phyloP scores from a whole-genome alignment of 2,888 invertebrate species.

The Camponotus fellah region DNA sequence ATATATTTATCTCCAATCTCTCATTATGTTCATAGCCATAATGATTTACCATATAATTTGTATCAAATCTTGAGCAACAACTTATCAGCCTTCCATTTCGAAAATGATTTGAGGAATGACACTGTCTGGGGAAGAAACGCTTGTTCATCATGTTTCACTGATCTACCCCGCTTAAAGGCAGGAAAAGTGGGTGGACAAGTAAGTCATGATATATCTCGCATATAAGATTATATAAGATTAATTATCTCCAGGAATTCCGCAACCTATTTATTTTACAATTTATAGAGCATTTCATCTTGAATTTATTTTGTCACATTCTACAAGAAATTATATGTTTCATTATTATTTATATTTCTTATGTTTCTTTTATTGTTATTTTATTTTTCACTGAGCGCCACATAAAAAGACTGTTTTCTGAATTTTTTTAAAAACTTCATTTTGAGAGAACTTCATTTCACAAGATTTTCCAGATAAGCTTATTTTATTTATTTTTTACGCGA shows the following conservation, averaged over 20 bases:
- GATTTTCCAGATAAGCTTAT: neutral
- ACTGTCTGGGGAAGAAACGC: slow-evolving; percentile 83
- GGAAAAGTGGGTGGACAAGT: slow-evolving; percentile 88
- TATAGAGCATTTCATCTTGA: slow-evolving; percentile 12
- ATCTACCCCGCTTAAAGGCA: slow-evolving; percentile 86
- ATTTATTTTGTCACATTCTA: neutral
- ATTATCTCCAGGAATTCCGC: slow-evolving; percentile 13
- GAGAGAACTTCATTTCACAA: neutral
- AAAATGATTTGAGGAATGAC: slow-evolving; percentile 83
- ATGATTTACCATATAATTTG: slow-evolving; percentile 86
- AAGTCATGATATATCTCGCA: slow-evolving; percentile 62
- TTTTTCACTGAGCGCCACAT: neutral
- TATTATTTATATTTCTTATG: neutral
- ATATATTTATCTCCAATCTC: neutral
- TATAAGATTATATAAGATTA: neutral
- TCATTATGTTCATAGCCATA: slow-evolving; percentile 84
- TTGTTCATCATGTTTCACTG: slow-evolving; percentile 86
- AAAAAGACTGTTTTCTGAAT: neutral
- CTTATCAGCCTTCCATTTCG: slow-evolving; percentile 84
- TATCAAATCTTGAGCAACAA: slow-evolving; percentile 84
- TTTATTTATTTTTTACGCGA: neutral
- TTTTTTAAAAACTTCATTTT: neutral
- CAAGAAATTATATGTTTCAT: neutral
- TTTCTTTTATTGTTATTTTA: neutral
- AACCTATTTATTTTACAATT: neutral